Evolutionary conservation across 2,797 vertebrate genomes (phyloP).

Genomic region (Hylomyscus alleni): DNA sequence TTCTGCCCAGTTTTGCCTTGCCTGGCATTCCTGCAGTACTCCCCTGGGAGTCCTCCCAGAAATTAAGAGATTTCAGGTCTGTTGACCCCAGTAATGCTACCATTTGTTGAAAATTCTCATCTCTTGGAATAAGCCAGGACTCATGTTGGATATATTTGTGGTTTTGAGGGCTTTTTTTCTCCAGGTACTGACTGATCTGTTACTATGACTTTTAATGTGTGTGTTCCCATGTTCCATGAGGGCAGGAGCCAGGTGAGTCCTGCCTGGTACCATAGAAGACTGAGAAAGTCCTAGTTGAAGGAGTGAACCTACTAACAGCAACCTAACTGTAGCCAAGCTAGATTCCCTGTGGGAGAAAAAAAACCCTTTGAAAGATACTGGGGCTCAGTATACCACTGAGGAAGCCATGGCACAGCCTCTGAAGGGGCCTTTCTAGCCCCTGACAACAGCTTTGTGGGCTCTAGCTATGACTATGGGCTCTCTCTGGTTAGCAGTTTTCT

Average conservation of each 20-base stretch:
- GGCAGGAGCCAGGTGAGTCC: neutral
- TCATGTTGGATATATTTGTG: no score
- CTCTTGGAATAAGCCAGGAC: neutral
- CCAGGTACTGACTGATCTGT: no score
- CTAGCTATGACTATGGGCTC: neutral
- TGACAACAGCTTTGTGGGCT: neutral
- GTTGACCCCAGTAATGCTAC: neutral
- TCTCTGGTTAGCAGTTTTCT: neutral
- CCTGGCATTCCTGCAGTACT: accelerated
- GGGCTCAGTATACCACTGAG: neutral
- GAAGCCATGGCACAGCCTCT: neutral
- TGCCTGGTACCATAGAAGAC: neutral
- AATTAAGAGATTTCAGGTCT: neutral
- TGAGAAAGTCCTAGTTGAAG: neutral
- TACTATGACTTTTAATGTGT: neutral
- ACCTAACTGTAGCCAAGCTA: no score
- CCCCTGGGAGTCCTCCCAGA: no score
- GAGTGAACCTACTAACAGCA: neutral
- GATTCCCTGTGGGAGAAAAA: accelerated
- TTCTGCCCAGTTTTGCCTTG: neutral
- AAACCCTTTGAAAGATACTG: neutral
- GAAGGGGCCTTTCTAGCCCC: neutral
- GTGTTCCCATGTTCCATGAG: neutral
- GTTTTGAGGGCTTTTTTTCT: neutral
- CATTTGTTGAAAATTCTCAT: neutral